These are phyloP conservation scores for Barbus barbus DNA, from an alignment of 2,113 vertebrate genomes.

Conservation along the genomic window DNA sequence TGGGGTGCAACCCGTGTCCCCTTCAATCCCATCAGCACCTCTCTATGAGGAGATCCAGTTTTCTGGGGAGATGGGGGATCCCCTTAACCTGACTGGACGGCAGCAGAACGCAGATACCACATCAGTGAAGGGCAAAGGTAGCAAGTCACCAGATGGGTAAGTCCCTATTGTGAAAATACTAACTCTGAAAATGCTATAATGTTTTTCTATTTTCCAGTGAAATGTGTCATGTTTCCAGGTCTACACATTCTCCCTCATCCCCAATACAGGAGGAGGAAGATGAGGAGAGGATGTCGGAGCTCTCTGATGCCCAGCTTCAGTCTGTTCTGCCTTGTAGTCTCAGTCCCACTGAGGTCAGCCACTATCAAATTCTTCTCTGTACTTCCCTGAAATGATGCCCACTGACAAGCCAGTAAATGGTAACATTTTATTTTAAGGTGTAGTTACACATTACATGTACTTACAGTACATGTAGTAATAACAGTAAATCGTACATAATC, in stretches of 20 bases:
- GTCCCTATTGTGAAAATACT: neutral
- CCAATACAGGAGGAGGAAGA: constrained; percentile 82
- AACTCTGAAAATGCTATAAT: neutral
- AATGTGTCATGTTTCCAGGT: constrained; percentile 63
- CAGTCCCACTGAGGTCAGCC: constrained; percentile 74
- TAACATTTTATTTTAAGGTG: neutral
- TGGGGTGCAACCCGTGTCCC: constrained; percentile 78
- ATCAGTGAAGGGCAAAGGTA: constrained; percentile 77
- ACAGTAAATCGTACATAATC: neutral
- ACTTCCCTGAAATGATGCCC: neutral
- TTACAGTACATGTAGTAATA: neutral
- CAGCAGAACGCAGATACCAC: constrained; percentile 71
- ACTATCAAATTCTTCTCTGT: neutral
- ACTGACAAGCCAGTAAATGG: neutral
- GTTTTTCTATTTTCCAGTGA: neutral
- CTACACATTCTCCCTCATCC: constrained; percentile 79
- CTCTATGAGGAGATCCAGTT: constrained; percentile 85
- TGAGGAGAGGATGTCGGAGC: constrained; percentile 80
- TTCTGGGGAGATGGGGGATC: constrained; percentile 73
- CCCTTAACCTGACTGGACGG: constrained; percentile 69
- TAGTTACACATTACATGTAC: neutral
- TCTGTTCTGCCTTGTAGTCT: constrained; percentile 62
- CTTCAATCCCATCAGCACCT: constrained; percentile 79
- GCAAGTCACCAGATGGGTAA: constrained; percentile 86
- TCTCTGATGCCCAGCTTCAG: constrained; percentile 67